phyloP scores from a whole-genome alignment of 2,113 vertebrate genomes.

The Geococcyx californianus region DNA sequence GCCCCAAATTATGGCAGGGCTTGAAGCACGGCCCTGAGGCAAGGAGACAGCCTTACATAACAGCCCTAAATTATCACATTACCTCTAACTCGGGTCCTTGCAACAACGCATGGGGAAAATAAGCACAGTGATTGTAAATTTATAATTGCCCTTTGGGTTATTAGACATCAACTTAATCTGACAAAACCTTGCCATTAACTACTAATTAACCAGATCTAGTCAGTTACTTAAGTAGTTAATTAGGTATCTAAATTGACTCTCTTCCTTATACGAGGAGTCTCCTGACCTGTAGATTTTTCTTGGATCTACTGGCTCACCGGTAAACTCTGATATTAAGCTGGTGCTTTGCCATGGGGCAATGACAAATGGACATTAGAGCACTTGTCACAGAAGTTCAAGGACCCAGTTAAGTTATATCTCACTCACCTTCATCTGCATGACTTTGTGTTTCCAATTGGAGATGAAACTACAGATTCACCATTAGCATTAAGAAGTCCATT shows the following conservation, averaged over 20 bases:
- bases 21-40: conserved; percentile 2
- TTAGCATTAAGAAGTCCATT: not conserved
- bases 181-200: not conserved
- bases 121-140: not conserved
- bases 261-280: not conserved
- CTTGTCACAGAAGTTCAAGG: not conserved
- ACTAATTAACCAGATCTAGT: not conserved
- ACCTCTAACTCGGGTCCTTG: not conserved
- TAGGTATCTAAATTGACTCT: not conserved
- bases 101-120: not conserved
- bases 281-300: not conserved
- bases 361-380: not conserved
- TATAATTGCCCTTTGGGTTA: not conserved
- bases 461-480: not conserved
- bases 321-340: not conserved
- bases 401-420: not conserved
- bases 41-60: conserved; percentile 45
- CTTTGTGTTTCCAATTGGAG: not conserved
- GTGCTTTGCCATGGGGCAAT: accelerated
- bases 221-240: not conserved
- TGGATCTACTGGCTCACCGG: not conserved
- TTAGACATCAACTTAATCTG: not conserved
- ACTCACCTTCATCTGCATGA: not conserved
- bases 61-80: not conserved
- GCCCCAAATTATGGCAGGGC: not conserved